Evolutionary conservation across 2,113 vertebrate genomes (phyloP).

Genomic region (Canis aureus): DNA sequence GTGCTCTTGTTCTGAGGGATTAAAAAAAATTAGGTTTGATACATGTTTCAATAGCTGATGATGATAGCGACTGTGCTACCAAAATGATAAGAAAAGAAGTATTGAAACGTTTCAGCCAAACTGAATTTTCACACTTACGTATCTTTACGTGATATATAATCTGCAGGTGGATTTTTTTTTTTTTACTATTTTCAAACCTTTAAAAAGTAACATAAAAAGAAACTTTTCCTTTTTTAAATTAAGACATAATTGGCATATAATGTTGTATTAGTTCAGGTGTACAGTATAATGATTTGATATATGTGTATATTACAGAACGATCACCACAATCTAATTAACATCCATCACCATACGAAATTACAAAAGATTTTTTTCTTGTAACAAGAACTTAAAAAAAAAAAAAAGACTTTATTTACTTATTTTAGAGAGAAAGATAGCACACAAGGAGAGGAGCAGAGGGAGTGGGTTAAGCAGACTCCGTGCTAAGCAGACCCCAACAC

Average conservation of each 20-base stretch:
- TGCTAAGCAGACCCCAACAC: background rate
- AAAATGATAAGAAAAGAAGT: conserved; percentile 22
- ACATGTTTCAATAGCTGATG: conserved; percentile 10
- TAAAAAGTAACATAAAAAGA: background rate
- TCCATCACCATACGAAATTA: background rate
- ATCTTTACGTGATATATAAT: background rate
- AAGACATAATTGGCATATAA: background rate
- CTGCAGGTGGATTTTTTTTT: background rate
- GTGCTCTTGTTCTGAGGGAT: background rate
- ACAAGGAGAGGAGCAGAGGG: background rate
- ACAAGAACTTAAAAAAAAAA: background rate
- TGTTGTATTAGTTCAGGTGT: background rate
- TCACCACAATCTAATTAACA: background rate
- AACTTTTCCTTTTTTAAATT: background rate
- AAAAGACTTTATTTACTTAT: background rate
- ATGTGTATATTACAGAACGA: background rate
- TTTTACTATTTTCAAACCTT: background rate
- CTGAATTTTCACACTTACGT: conserved; percentile 33
- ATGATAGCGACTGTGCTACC: background rate
- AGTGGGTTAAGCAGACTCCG: background rate
- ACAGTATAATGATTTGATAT: background rate
- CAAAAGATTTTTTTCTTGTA: background rate
- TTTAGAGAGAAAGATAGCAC: background rate
- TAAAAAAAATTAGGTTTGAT: background rate
- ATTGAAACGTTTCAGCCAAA: background rate